phyloP scores from a whole-genome alignment of 2,797 vertebrate genomes.

The Dendrocincla fuliginosa region DNA sequence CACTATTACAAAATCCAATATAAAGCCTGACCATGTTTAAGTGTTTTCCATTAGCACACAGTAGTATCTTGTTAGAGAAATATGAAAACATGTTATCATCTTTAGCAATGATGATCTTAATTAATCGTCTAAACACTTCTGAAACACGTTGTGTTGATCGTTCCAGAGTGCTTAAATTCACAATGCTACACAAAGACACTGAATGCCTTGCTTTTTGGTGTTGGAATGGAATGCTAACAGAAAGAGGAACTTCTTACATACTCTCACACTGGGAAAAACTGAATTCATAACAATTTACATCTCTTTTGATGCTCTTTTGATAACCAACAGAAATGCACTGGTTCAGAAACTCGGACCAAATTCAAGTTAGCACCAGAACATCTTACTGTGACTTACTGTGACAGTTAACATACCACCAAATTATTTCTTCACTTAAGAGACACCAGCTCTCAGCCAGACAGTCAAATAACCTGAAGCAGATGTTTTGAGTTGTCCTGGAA shows the following conservation, averaged over 20 bases:
- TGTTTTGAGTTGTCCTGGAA: background rate
- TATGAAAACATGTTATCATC: slow-evolving; percentile 54
- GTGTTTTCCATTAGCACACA: slow-evolving; percentile 46
- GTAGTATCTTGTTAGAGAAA: slow-evolving; percentile 49
- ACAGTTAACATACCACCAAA: background rate
- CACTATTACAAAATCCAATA: slow-evolving; percentile 66
- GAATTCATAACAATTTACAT: background rate
- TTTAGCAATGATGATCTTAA: slow-evolving; percentile 22
- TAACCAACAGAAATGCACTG: background rate
- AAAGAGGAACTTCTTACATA: background rate
- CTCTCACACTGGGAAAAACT: background rate
- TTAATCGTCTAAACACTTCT: slow-evolving; percentile 40
- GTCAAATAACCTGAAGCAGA: slow-evolving; percentile 4
- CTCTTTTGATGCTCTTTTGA: background rate
- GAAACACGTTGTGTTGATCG: background rate
- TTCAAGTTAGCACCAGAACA: background rate
- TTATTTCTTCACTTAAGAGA: background rate
- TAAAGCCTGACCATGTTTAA: slow-evolving; percentile 48
- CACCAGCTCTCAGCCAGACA: background rate
- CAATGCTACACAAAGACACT: background rate
- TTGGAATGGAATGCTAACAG: background rate
- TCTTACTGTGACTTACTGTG: background rate
- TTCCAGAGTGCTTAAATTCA: background rate
- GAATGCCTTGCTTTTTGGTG: background rate
- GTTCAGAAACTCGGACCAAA: background rate